Evolutionary conservation across 2,888 invertebrate species (phyloP).

Genomic region (Gortyna flavago): DNA sequence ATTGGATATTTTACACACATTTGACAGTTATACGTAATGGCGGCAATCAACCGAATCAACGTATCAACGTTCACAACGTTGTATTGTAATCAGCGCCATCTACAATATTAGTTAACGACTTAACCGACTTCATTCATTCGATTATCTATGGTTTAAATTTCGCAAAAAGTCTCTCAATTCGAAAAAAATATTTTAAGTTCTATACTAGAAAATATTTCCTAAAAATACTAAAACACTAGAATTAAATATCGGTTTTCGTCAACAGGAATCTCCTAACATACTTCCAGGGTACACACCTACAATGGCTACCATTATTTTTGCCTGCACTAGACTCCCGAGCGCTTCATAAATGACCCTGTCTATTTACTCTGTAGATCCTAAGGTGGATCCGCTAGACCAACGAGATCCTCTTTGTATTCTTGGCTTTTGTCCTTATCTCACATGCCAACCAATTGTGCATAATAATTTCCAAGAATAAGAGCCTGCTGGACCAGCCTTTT

Average conservation of each 20-base stretch:
- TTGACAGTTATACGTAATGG: slow-evolving; percentile 87
- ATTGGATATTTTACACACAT: slow-evolving; percentile 81
- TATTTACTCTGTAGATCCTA: neutral
- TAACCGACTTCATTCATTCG: slow-evolving; percentile 8
- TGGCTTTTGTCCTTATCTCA: neutral
- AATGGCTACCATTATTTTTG: too few relatives aligned
- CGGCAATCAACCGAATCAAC: slow-evolving; percentile 72
- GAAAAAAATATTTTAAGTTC: neutral
- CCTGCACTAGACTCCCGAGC: neutral
- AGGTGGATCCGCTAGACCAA: too few relatives aligned
- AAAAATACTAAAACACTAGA: neutral
- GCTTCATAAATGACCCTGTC: neutral
- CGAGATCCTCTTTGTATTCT: neutral
- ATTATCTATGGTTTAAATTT: slow-evolving; percentile 44
- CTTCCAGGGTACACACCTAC: neutral
- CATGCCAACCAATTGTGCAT: too few relatives aligned
- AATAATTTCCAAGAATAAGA: neutral
- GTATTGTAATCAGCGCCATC: slow-evolving; percentile 70
- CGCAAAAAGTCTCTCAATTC: neutral
- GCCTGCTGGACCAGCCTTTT: too few relatives aligned
- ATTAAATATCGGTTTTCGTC: neutral
- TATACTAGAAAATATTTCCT: neutral
- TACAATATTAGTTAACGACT: slow-evolving; percentile 33
- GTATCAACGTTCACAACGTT: too few relatives aligned
- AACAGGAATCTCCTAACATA: neutral